Conservation (phyloP, 1,140 invertebrate genomes). For the Drosophila littoralis region DNA sequence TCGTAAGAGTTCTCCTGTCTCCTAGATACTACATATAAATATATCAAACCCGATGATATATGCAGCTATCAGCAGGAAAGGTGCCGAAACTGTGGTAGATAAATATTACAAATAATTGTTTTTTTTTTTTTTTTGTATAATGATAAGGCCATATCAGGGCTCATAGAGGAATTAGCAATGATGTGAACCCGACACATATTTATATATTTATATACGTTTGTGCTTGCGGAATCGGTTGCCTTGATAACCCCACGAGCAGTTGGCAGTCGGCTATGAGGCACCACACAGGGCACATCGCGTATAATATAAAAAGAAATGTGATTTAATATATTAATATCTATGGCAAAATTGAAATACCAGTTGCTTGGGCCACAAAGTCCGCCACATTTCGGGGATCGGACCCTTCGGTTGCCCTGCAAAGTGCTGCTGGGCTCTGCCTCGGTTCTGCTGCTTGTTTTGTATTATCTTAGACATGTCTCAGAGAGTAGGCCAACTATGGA, state of each 20-base stretch:
- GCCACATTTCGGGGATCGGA: background rate
- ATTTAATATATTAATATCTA: background rate
- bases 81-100: too few species aligned
- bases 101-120: too few species aligned
- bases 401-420: background rate
- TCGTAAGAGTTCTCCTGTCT: too few species aligned
- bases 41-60: too few species aligned
- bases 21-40: too few species aligned
- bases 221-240: background rate
- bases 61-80: background rate
- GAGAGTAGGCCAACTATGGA: background rate
- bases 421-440: background rate
- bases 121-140: background rate
- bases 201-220: background rate
- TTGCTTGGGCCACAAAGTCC: slow-evolving; percentile 4
- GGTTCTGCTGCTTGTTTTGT: background rate
- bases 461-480: background rate
- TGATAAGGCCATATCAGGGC: slow-evolving; percentile 13
- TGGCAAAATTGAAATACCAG: slow-evolving; percentile 17
- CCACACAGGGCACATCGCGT: background rate
- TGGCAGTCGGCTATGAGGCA: slow-evolving; percentile 13
- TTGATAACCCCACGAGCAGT: background rate
- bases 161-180: background rate
- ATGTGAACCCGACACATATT: background rate
- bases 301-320: background rate